phyloP scores from a whole-genome alignment of 2,797 vertebrate genomes.

The Lerista edwardsae region DNA sequence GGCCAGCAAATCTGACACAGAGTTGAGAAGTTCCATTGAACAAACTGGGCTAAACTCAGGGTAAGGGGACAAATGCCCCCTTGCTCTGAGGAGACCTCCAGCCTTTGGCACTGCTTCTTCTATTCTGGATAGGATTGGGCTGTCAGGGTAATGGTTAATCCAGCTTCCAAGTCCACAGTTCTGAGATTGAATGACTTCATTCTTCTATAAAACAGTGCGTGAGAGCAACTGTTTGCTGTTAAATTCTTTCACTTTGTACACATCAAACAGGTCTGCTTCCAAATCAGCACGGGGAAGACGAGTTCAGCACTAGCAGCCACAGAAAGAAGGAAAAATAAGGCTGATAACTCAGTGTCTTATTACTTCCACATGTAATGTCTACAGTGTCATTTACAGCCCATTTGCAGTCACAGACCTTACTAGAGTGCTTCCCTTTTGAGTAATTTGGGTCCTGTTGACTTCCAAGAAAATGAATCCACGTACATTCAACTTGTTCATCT shows the following conservation, averaged over 20 bases:
- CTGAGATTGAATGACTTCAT: not conserved
- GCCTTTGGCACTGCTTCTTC: no score
- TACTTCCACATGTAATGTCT: not conserved
- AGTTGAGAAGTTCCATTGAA: no score
- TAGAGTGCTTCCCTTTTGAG: not conserved
- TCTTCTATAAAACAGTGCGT: not conserved
- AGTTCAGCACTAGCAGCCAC: not conserved
- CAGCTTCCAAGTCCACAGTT: not conserved
- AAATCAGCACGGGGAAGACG: not conserved
- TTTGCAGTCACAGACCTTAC: not conserved
- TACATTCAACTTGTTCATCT: conserved; percentile 3
- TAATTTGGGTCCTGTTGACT: not conserved
- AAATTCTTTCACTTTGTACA: not conserved
- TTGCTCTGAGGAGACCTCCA: no score
- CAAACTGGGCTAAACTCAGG: no score
- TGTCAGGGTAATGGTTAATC: not conserved
- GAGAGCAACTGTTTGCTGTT: not conserved
- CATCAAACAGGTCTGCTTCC: not conserved
- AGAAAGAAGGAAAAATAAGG: fast-evolving
- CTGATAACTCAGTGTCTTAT: not conserved
- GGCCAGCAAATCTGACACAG: no score
- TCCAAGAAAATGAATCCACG: not conserved
- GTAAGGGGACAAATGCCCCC: no score
- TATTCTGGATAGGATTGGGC: no score
- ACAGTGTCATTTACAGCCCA: not conserved